These are phyloP conservation scores for Percopsis transmontana DNA, from an alignment of 2,113 vertebrate species.

Conservation along the genomic window DNA sequence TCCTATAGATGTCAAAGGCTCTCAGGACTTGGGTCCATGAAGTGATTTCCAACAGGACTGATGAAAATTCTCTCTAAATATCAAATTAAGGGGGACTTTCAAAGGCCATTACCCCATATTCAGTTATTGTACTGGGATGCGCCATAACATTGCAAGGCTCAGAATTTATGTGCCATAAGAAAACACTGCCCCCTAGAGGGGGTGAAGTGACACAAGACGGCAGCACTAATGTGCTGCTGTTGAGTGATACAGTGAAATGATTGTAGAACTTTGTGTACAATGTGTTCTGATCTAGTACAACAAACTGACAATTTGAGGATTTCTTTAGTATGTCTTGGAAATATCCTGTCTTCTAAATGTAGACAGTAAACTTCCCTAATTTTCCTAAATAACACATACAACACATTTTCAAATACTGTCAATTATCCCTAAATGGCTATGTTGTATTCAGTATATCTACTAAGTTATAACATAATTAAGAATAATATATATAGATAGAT, in stretches of 20 bases:
- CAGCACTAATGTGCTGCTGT: constrained; percentile 33
- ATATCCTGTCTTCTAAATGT: constrained; percentile 13
- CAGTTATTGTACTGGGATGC: constrained; percentile 1
- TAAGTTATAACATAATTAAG: constrained; percentile 51
- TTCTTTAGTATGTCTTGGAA: constrained; percentile 18
- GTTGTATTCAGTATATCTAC: constrained; percentile 30
- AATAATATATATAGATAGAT: constrained; percentile 24
- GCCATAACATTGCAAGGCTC: constrained; percentile 32
- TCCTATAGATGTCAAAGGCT: constrained; percentile 63
- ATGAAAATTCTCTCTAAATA: constrained; percentile 48
- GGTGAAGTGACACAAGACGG: constrained; percentile 4
- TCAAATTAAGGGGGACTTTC: constrained; percentile 44
- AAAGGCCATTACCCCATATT: constrained; percentile 35
- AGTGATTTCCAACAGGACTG: constrained; percentile 41
- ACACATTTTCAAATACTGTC: constrained; percentile 27
- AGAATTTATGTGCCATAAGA: constrained; percentile 52
- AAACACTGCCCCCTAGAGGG: constrained; percentile 57
- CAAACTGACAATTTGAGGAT: constrained; percentile 18
- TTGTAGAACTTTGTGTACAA: constrained; percentile 5
- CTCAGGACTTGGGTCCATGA: constrained; percentile 59
- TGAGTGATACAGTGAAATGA: constrained; percentile 15
- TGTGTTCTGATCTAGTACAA: constrained; percentile 20
- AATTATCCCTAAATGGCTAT: constrained; percentile 30
- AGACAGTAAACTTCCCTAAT: neutral
- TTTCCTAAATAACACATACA: constrained; percentile 18